Base-by-base conservation (phyloP, 2,113 vertebrate genomes). In the Jacana jacana region DNA sequence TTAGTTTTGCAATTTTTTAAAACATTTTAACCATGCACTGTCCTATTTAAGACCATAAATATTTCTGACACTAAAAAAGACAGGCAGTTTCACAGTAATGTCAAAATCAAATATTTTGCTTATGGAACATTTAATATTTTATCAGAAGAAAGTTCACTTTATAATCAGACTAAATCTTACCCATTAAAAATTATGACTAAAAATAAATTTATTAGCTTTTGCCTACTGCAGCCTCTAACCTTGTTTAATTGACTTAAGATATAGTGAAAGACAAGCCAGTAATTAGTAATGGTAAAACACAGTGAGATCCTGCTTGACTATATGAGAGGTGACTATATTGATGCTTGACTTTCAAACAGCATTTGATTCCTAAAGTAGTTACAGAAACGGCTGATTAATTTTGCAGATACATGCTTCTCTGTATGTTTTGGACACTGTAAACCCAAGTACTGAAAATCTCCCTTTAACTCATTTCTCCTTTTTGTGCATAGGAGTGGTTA, bases 21-120 rank as follows among this genome's bases (percentile, higher is more conserved):
- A 86, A 69, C 28, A 71, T 72, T 97, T 95, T 86, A 61, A 61
- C 91, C 25, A 18, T 65, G 31, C 27, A 22, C 88, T 92, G 28
- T 82, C 39, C 63, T 87, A 25, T 81, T 94, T 95, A 79, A 71
- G 84, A 89, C 89, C 83, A 82, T 89, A 89, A 94, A 86, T 94
- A 94, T 92, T 91, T 91, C 60, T 89, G 82, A 46, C 76, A 76
- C 40, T 92, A 51, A 76, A 87, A 72, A 94, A 79, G 52, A 55
- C 23, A 69, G 78, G 63, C 39, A 61, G 72, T 42, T 64, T 96
- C 70, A 48, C 49, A 61, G 3, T 42, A 64, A 91, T 91, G 71
- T 66, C 44, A 89, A 85, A 84, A 93, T 81, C 39, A 76, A 91
- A 66, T 91, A 83, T 75, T 96, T 96, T 91, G 22, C 52, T 42